Conservation (phyloP, 2,888 invertebrate species). For the Stegophylla sp. region DNA sequence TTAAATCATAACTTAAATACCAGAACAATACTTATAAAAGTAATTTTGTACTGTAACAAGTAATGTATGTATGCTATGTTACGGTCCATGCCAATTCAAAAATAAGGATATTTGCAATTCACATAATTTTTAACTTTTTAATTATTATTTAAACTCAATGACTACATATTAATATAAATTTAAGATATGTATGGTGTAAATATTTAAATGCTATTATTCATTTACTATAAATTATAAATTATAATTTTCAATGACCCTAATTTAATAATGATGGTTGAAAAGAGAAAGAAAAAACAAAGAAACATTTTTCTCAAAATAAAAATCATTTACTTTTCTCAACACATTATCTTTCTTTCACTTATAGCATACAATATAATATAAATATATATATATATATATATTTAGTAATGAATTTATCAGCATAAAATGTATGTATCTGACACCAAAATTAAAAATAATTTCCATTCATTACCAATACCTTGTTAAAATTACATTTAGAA, state of each 20-base stretch:
- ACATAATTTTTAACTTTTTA: constrained; percentile 2
- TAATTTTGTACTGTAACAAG: too few species aligned
- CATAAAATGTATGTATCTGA: constrained; percentile 19
- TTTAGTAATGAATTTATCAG: constrained; percentile 16
- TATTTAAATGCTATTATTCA: neutral
- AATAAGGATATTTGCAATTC: neutral
- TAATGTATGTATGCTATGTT: too few species aligned
- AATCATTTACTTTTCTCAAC: constrained; percentile 18
- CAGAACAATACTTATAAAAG: too few species aligned
- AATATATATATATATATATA: constrained; percentile 11
- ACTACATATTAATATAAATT: neutral
- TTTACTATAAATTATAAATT: neutral
- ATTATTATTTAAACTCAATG: neutral
- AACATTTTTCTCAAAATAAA: neutral
- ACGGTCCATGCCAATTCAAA: neutral
- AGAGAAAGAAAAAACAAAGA: neutral
- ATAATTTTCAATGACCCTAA: neutral
- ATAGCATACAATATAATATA: constrained; percentile 6
- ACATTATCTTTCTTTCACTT: neutral
- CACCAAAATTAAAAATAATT: constrained; percentile 36
- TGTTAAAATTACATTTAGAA: neutral
- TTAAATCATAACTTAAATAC: too few species aligned
- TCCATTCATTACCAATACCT: constrained; percentile 28
- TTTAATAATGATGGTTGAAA: neutral
- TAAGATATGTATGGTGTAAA: neutral